Base-by-base conservation (phyloP, 2,888 invertebrate species). In the Drosophila flavopinicola region DNA sequence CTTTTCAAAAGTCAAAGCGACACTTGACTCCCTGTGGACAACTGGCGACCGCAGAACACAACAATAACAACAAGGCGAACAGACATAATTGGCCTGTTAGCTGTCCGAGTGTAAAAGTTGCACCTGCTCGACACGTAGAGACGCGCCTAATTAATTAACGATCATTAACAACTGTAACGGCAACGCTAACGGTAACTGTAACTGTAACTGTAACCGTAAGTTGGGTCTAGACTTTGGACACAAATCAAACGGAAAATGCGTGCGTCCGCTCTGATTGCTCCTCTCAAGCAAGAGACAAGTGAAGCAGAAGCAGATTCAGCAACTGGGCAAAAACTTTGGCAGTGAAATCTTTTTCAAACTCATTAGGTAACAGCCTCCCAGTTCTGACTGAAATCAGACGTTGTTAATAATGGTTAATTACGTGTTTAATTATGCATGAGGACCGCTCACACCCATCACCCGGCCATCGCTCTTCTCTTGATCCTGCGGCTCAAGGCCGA, bases 351-450 rank as follows among this genome's bases (percentile, higher is more conserved):
- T 75, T 71, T 59, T 45, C 61, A 78, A 78, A 82, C 85, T 82
- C 80, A 84, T 82, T 82, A 84, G 78, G 71, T 75, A 67, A 66
- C 60, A 56, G 74, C 54, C 65, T 47, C 30, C 33, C 39, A 78
- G 68, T 68, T 66, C 78, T 58, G 47, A 75, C 73, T 57, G 58
- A 84, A 84, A 82, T 82, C 80, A 82, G 80, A 84, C 80, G 78
- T 84, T 84, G 78, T 84, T 84, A 84, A 83, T 83, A 85, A 83
- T 83, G 85, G 85, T 83, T 85, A 83, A 83, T 83, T 83, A 83
- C 85, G 83, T 83, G 83, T 85, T 83, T 85, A 83, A 83, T 83
- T 83, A 83, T 85, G 85, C 83, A 83, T 79, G 75, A 73, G 83
- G 49, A 75, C 29, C 52, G 47, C 68, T 59, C 68, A 35, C 63